Conservation (phyloP, 1,140 invertebrate species). For the Drosophila ercepeae region DNA sequence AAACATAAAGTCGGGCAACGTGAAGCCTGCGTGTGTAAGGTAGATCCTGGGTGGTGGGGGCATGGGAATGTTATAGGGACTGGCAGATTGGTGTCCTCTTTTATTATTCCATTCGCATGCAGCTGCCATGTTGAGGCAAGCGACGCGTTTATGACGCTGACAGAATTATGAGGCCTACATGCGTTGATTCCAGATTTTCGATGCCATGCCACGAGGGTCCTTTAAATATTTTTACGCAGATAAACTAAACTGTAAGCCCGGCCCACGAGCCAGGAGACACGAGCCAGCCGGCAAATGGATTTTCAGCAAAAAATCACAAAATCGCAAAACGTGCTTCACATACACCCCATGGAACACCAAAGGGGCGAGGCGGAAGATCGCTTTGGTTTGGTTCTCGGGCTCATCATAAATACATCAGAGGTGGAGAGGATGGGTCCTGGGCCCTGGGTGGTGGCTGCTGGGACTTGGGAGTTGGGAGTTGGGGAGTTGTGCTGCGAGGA, state of each 20-base stretch:
- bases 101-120: slow-evolving; percentile 77
- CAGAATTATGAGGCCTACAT: slow-evolving; percentile 82
- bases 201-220: slow-evolving; percentile 60
- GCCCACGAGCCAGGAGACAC: slow-evolving; percentile 2
- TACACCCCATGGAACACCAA: slow-evolving; percentile 15
- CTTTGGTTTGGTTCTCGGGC: slow-evolving; percentile 12
- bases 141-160: slow-evolving; percentile 80
- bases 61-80: neutral
- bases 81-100: slow-evolving; percentile 59
- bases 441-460: neutral
- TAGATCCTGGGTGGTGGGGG: neutral
- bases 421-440: neutral
- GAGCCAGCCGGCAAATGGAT: slow-evolving; percentile 65
- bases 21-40: neutral
- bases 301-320: slow-evolving; percentile 76
- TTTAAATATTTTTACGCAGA: slow-evolving; percentile 80
- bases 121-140: slow-evolving; percentile 74
- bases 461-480: neutral
- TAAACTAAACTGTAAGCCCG: slow-evolving; percentile 75
- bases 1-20: slow-evolving; percentile 70
- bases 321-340: slow-evolving; percentile 81
- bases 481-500: neutral
- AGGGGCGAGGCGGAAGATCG: slow-evolving; percentile 22
- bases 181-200: slow-evolving; percentile 78
- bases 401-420: slow-evolving; percentile 82